Percentiles rank a stretch among this genome's conserved stretches.
Conservation (phyloP, 1,140 invertebrate genomes). For the Coenobita brevimanus region DNA sequence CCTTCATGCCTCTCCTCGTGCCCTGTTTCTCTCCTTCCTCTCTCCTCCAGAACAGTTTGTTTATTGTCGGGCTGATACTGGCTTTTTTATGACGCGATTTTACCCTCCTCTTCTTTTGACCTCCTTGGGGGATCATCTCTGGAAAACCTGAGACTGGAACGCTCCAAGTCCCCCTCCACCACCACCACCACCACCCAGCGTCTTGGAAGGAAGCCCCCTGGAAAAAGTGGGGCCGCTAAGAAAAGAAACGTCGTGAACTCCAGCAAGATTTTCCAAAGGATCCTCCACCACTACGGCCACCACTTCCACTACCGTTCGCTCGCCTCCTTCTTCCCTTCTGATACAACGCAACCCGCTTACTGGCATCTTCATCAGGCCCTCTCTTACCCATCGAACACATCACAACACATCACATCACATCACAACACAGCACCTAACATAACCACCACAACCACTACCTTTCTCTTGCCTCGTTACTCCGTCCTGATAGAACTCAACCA, state of each 20-base stretch:
- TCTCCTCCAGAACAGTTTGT: slow-evolving; percentile 41
- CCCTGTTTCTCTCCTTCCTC: background rate
- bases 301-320: background rate
- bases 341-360: slow-evolving; percentile 48
- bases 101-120: slow-evolving; percentile 24
- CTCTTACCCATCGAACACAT: no score
- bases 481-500: no score
- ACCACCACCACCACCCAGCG: background rate
- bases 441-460: no score
- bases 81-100: slow-evolving; percentile 36
- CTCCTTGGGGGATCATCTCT: background rate
- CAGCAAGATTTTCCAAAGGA: slow-evolving; percentile 32
- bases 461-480: no score
- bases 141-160: slow-evolving; percentile 13
- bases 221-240: slow-evolving; percentile 18
- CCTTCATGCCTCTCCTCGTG: background rate
- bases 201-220: background rate
- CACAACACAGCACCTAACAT: no score
- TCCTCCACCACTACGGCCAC: background rate
- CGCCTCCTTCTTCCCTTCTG: background rate
- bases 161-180: slow-evolving; percentile 3
- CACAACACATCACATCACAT: no score
- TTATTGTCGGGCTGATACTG: slow-evolving; percentile 44
- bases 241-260: slow-evolving; percentile 43
- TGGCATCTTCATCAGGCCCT: no score